These are phyloP conservation scores for Wasmannia auropunctata DNA, from an alignment of 1,140 invertebrate genomes.

Conservation along the genomic window DNA sequence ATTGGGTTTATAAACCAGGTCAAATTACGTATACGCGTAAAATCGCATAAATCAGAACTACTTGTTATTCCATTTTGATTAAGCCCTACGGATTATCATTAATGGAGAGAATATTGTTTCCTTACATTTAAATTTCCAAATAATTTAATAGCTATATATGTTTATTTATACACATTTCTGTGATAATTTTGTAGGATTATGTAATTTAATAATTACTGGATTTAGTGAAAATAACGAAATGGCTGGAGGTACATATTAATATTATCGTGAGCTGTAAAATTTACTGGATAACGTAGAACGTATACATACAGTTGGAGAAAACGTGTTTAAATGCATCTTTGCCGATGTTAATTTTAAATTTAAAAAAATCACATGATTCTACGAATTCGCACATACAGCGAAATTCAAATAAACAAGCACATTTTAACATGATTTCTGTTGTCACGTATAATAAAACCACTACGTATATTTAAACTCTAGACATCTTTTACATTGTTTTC, in stretches of 20 bases:
- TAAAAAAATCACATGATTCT: background rate
- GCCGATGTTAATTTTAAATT: background rate
- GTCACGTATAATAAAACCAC: background rate
- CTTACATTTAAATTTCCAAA: background rate
- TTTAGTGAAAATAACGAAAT: background rate
- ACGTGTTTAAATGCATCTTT: background rate
- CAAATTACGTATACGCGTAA: background rate
- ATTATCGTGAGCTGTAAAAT: background rate
- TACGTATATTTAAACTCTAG: slow-evolving; percentile 9
- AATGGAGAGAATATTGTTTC: slow-evolving; percentile 16
- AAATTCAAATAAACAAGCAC: background rate
- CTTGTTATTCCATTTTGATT: slow-evolving; percentile 9
- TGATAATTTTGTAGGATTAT: background rate
- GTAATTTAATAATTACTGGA: slow-evolving; percentile 8
- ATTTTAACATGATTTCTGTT: slow-evolving; percentile 23
- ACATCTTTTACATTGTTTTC: slow-evolving; percentile 28
- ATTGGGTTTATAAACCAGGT: background rate
- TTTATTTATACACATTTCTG: background rate
- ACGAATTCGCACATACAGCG: no score
- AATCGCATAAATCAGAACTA: background rate
- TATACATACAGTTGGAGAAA: background rate
- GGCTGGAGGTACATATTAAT: background rate
- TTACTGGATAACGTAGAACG: background rate
- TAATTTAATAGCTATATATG: background rate
- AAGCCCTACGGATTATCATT: background rate